These are phyloP conservation scores for Melanerpes formicivorus DNA, from an alignment of 2,113 vertebrate genomes.

Conservation along the genomic window DNA sequence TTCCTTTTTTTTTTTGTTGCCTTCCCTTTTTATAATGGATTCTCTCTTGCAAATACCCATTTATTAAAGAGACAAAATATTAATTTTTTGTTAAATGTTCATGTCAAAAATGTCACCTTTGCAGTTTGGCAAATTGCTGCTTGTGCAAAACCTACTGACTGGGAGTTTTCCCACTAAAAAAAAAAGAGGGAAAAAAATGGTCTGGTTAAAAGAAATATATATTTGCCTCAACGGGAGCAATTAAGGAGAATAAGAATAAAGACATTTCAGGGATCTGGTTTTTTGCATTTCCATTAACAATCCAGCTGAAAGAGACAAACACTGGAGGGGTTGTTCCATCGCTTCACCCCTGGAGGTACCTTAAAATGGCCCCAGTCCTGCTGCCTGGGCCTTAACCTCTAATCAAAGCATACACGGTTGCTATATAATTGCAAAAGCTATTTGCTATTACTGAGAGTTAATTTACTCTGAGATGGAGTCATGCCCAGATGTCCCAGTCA, in stretches of 20 bases:
- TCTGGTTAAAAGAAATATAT: neutral
- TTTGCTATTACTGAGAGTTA: neutral
- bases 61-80: slow-evolving; percentile 68
- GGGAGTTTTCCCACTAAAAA: slow-evolving; percentile 25
- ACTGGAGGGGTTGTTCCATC: neutral
- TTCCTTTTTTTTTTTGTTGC: neutral
- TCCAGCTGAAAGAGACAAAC: neutral
- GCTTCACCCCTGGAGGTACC: neutral
- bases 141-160: slow-evolving; percentile 35
- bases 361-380: neutral
- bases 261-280: neutral
- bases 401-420: neutral
- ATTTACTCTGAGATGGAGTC: neutral
- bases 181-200: slow-evolving; percentile 2
- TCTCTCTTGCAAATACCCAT: slow-evolving; percentile 47
- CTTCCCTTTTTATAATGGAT: slow-evolving; percentile 48
- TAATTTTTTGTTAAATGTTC: slow-evolving; percentile 64
- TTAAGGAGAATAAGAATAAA: neutral
- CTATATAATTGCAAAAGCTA: neutral
- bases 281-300: neutral
- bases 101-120: slow-evolving; percentile 60
- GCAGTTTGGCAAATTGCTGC: slow-evolving; percentile 55
- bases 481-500: neutral
- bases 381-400: neutral
- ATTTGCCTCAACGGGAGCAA: neutral